Evolutionary conservation across 2,113 vertebrate species (phyloP).

Genomic region (Australoheros scitulus): DNA sequence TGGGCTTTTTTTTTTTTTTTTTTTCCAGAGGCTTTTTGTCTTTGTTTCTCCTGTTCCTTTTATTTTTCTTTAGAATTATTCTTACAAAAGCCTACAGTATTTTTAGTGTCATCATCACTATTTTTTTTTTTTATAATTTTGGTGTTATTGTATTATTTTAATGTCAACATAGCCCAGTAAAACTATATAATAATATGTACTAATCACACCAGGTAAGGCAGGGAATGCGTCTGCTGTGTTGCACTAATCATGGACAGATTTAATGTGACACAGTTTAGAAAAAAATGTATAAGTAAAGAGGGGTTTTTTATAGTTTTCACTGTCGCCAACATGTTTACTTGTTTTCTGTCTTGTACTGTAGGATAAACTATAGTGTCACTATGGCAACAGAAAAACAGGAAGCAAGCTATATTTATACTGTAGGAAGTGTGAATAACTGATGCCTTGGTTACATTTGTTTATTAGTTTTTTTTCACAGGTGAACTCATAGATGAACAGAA

Average conservation of each 20-base stretch:
- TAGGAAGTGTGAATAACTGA: constrained; percentile 12
- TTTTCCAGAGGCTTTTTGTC: constrained; percentile 3
- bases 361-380: constrained; percentile 6
- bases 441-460: background rate
- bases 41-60: background rate
- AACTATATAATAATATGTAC: background rate
- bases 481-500: background rate
- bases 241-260: too few species aligned
- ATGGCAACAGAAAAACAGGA: constrained; percentile 68
- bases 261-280: background rate
- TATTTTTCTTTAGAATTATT: too few species aligned
- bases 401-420: background rate
- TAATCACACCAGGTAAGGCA: background rate
- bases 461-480: rapidly evolving
- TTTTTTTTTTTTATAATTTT: background rate
- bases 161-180: background rate
- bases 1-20: background rate
- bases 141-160: background rate
- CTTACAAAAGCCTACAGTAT: background rate
- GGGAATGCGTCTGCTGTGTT: background rate
- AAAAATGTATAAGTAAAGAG: background rate
- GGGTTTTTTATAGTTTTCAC: background rate
- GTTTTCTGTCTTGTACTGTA: background rate
- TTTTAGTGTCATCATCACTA: background rate
- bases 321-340: background rate